A percentile compares a stretch with the other conserved stretches of the same genome.
Evolutionary conservation across 2,797 vertebrate species (phyloP).

Genomic region (Rhinatrema bivittatum): DNA sequence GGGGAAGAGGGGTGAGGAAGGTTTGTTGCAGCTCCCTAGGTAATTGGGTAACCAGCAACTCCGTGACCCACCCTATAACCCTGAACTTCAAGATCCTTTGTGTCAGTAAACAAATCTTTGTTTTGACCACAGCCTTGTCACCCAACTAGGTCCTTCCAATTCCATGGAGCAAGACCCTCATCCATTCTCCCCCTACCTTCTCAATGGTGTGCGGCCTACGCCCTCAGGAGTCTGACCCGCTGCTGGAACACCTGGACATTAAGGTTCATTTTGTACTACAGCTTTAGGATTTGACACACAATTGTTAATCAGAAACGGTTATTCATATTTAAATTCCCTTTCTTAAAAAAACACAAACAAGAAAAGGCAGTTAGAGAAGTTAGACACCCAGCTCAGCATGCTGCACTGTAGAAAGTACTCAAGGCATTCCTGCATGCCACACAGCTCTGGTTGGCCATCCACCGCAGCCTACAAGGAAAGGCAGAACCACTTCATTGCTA

Average conservation of each 20-base stretch:
- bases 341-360: conserved; percentile 3
- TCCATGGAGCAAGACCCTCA: too few relatives aligned
- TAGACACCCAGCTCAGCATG: conserved; percentile 45
- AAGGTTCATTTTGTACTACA: conserved; percentile 33
- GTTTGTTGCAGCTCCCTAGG: neutral
- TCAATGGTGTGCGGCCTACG: conserved; percentile 16
- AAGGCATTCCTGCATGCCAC: conserved; percentile 40
- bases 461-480: conserved; percentile 12
- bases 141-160: too few relatives aligned
- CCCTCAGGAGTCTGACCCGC: conserved; percentile 26
- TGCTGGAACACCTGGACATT: conserved; percentile 28
- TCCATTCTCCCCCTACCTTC: conserved; percentile 7
- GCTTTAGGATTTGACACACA: conserved; percentile 30
- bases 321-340: conserved; percentile 32
- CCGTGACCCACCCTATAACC: too few relatives aligned
- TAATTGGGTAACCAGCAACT: too few relatives aligned
- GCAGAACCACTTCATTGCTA: conserved; percentile 1
- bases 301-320: conserved; percentile 44
- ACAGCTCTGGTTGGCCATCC: conserved; percentile 31
- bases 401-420: conserved; percentile 34
- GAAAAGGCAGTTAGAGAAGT: conserved; percentile 32
- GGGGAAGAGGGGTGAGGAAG: too few relatives aligned
- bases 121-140: neutral
- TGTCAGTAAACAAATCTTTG: too few relatives aligned
- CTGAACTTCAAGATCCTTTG: too few relatives aligned